phyloP scores from a whole-genome alignment of 1,140 invertebrate species.

The Venustaconcha ellipsiformis region DNA sequence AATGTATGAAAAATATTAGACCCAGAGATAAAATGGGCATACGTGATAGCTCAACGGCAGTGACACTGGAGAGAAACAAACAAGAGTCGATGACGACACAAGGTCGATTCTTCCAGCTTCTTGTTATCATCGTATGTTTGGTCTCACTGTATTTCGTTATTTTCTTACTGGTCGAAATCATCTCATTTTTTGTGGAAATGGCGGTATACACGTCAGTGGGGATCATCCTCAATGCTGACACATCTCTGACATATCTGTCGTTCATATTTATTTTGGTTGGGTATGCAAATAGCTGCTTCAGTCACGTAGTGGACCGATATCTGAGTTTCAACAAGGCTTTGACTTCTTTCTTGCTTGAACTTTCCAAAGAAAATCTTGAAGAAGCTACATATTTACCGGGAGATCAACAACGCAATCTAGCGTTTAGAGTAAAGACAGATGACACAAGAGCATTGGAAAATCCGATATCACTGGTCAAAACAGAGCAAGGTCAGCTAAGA shows the following conservation, averaged over 20 bases:
- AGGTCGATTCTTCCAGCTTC: constrained; percentile 11
- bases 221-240: constrained; percentile 38
- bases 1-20: not conserved
- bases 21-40: not conserved
- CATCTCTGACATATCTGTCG: constrained; percentile 30
- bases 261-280: constrained; percentile 35
- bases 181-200: constrained; percentile 39
- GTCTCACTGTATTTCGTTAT: constrained; percentile 36
- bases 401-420: constrained; percentile 36
- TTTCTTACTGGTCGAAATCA: constrained; percentile 35
- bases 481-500: constrained; percentile 5
- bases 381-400: constrained; percentile 25
- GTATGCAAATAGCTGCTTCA: constrained; percentile 38
- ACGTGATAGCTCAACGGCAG: not conserved
- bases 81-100: not conserved
- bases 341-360: constrained; percentile 9
- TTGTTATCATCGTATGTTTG: constrained; percentile 31
- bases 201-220: constrained; percentile 44
- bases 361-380: constrained; percentile 37
- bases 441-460: not conserved
- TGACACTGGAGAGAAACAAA: constrained; percentile 9
- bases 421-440: constrained; percentile 30
- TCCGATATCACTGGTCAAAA: not conserved
- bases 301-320: constrained; percentile 36
- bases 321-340: constrained; percentile 42